Conservation (phyloP, 1,140 invertebrate genomes). For the Parapsyche elsis region DNA sequence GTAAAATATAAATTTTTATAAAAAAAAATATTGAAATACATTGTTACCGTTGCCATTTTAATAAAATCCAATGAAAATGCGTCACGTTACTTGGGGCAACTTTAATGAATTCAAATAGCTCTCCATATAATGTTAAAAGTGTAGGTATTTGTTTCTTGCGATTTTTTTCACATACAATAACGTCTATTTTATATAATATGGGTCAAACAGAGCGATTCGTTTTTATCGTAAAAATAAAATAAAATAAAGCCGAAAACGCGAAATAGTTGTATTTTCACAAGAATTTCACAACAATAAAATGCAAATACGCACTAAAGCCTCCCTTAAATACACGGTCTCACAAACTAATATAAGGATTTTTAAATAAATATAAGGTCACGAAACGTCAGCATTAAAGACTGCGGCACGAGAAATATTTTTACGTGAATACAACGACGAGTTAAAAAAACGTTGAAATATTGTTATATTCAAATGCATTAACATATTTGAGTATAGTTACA, state of each 20-base stretch:
- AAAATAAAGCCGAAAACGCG: not conserved
- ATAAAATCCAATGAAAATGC: no score
- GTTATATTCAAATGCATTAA: not conserved
- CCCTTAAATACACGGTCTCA: slow-evolving; percentile 22
- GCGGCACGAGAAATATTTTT: not conserved
- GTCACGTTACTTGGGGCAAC: no score
- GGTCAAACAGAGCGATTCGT: not conserved
- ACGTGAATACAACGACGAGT: not conserved
- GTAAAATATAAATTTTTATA: no score
- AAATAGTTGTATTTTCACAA: slow-evolving; percentile 28
- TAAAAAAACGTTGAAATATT: slow-evolving; percentile 1
- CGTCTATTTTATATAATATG: not conserved
- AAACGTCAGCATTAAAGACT: slow-evolving; percentile 14
- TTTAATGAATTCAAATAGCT: no score
- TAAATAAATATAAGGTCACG: not conserved
- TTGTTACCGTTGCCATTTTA: no score
- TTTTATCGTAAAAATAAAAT: slow-evolving; percentile 25
- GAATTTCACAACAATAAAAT: slow-evolving; percentile 29
- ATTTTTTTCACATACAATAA: no score
- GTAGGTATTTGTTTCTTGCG: not conserved
- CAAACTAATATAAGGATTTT: no score
- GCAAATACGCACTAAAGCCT: slow-evolving; percentile 30
- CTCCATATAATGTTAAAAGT: no score
- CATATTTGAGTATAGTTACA: no score
- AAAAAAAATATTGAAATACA: no score